These are phyloP conservation scores for Pyrrhosoma nymphula DNA, from an alignment of 2,888 invertebrate species.

Conservation along the genomic window DNA sequence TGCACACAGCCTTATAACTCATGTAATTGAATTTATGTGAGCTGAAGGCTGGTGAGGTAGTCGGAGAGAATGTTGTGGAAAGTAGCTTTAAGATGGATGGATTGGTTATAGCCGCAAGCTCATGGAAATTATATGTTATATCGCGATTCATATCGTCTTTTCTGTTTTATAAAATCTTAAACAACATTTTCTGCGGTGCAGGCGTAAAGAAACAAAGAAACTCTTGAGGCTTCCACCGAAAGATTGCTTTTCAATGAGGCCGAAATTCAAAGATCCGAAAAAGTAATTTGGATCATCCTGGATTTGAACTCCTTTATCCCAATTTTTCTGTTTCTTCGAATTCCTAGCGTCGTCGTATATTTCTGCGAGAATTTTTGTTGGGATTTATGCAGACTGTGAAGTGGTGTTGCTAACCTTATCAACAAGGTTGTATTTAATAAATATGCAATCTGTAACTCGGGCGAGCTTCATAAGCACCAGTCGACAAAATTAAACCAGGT, in stretches of 20 bases:
- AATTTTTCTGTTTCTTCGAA: neutral
- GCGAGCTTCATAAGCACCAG: neutral
- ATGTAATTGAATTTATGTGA: too few species aligned
- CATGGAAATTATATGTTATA: neutral
- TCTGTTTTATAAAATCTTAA: neutral
- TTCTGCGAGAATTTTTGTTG: neutral
- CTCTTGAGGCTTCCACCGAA: too few species aligned
- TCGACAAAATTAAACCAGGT: neutral
- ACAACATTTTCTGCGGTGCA: neutral
- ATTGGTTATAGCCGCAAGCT: neutral
- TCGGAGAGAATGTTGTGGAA: neutral
- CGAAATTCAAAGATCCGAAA: slow-evolving; percentile 10
- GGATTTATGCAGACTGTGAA: neutral
- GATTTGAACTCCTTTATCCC: neutral
- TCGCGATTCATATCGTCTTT: neutral
- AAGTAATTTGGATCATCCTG: neutral
- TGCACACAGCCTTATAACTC: too few species aligned
- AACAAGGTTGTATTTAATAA: neutral
- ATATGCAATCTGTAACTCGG: neutral
- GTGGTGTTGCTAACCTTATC: neutral
- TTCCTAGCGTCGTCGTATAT: neutral
- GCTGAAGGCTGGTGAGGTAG: too few species aligned
- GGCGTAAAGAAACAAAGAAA: neutral
- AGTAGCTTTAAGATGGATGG: neutral
- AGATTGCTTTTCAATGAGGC: neutral